These are phyloP conservation scores for Phymorhynchus buccinoides DNA, from an alignment of 1,140 invertebrate genomes.

Conservation along the genomic window DNA sequence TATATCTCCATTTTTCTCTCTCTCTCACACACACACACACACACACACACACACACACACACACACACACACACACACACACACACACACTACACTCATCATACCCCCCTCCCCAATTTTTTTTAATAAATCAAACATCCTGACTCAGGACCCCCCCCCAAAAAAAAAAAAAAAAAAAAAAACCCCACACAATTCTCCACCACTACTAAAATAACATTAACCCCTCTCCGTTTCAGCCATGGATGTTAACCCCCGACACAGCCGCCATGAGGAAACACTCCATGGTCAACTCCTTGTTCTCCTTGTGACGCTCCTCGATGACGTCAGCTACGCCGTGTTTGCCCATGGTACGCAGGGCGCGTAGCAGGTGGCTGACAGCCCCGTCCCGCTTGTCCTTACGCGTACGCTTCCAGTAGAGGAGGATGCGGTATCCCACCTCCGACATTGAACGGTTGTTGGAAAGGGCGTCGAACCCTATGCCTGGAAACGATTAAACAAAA, in stretches of 20 bases:
- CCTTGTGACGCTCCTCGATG: constrained; percentile 57
- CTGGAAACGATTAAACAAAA: too few species aligned
- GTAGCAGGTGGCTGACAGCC: constrained; percentile 58
- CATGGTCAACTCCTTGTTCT: constrained; percentile 64
- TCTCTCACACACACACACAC: constrained; percentile 5
- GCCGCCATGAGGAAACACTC: constrained; percentile 49
- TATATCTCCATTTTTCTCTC: too few species aligned
- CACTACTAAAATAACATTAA: neutral
- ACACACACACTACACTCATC: neutral
- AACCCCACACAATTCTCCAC: neutral
- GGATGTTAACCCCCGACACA: neutral
- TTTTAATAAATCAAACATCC: too few species aligned
- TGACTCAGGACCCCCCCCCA: neutral
- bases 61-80: neutral
- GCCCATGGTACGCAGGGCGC: constrained; percentile 66
- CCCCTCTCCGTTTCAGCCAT: neutral
- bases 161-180: neutral
- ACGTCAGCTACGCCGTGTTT: constrained; percentile 61
- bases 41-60: neutral
- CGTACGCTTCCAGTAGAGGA: constrained; percentile 70
- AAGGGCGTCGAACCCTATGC: constrained; percentile 72
- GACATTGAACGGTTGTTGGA: constrained; percentile 67
- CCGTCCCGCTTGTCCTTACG: constrained; percentile 62
- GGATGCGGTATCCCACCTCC: constrained; percentile 71
- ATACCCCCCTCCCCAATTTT: neutral